phyloP scores from a whole-genome alignment of 2,113 vertebrate species.

The Martes martes region DNA sequence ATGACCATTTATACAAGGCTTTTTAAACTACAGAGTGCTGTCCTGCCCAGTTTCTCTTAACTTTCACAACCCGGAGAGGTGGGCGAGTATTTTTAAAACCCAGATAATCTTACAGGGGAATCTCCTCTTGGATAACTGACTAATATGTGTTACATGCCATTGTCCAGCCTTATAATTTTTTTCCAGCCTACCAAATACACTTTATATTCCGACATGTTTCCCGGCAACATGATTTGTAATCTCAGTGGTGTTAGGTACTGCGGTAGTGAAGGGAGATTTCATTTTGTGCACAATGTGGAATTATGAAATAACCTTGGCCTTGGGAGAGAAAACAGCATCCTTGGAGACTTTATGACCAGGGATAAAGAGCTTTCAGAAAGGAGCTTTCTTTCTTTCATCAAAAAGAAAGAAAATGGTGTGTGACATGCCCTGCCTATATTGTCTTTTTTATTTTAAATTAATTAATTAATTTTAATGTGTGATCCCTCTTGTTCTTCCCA shows the following conservation, averaged over 20 bases:
- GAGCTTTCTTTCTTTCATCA: not conserved
- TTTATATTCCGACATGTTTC: conserved; percentile 13
- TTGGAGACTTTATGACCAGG: not conserved
- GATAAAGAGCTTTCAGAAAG: not conserved
- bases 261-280: not conserved
- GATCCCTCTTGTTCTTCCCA: not conserved
- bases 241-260: not conserved
- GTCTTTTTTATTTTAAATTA: not conserved
- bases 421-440: not conserved
- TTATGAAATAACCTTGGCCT: conserved; percentile 39
- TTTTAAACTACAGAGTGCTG: not conserved
- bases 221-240: conserved; percentile 11
- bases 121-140: not conserved
- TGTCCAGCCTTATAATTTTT: not conserved
- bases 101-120: not conserved
- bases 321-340: conserved; percentile 8
- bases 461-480: not conserved
- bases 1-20: not conserved
- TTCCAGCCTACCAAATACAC: not conserved
- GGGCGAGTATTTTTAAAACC: conserved; percentile 2
- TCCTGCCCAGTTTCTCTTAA: not conserved
- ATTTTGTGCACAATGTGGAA: conserved; percentile 24
- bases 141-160: not conserved
- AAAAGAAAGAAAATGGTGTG: conserved; percentile 3
- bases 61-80: not conserved